phyloP scores from a whole-genome alignment of 2,888 invertebrate species.

The Ernsta delagoae region DNA sequence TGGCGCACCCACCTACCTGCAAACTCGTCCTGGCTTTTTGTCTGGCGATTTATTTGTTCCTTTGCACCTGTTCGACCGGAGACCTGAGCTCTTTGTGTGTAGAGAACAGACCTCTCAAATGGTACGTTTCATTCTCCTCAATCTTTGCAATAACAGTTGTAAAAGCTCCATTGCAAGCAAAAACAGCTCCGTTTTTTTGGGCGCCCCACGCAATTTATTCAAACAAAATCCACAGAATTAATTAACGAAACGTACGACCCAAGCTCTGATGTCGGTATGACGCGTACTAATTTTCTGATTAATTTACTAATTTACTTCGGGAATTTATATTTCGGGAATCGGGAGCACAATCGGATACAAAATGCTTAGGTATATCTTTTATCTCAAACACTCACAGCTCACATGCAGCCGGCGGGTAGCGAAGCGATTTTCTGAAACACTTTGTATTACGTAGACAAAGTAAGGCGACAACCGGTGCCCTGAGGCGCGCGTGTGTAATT shows the following conservation, averaged over 20 bases:
- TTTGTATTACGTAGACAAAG: constrained; percentile 48
- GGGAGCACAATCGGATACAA: constrained; percentile 58
- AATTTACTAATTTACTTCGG: too few species aligned
- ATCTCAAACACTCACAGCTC: constrained; percentile 59
- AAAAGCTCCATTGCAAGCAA: neutral
- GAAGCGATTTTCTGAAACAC: constrained; percentile 59
- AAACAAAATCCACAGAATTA: constrained; percentile 20
- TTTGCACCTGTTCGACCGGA: constrained; percentile 33
- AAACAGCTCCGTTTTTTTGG: neutral
- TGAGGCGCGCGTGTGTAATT: constrained; percentile 44
- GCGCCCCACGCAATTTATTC: constrained; percentile 8
- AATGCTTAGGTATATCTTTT: constrained; percentile 66
- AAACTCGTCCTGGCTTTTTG: constrained; percentile 41
- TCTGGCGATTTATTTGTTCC: constrained; percentile 32
- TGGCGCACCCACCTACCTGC: constrained; percentile 44
- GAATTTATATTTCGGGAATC: too few species aligned
- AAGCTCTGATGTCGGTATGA: constrained; percentile 22
- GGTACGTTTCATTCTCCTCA: neutral
- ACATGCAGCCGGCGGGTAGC: constrained; percentile 54
- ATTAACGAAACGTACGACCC: constrained; percentile 14
- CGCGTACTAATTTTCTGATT: constrained; percentile 33
- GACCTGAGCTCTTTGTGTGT: constrained; percentile 8
- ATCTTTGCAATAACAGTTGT: constrained; percentile 2
- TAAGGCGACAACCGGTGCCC: constrained; percentile 16
- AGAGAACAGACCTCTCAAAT: constrained; percentile 1